Evolutionary conservation across 2,888 invertebrate species (phyloP).

Genomic region (Acanthosepion esculentum): DNA sequence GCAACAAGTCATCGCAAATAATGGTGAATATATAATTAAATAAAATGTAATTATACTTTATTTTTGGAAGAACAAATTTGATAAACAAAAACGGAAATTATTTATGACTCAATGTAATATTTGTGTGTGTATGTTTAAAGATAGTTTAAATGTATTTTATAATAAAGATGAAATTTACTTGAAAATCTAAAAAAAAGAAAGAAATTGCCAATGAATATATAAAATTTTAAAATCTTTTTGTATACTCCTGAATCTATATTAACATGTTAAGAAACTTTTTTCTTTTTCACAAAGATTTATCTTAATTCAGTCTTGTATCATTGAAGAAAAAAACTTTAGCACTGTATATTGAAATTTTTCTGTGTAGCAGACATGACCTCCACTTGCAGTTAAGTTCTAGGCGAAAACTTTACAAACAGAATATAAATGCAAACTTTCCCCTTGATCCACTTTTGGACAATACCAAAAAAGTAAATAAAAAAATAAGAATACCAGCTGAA

Average conservation of each 20-base stretch:
- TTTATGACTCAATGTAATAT: no score
- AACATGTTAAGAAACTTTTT: no score
- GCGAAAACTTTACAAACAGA: constrained; percentile 39
- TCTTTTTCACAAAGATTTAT: neutral
- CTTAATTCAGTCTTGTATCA: neutral
- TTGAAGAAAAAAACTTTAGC: neutral
- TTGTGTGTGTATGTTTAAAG: no score
- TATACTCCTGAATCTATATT: neutral
- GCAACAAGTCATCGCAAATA: no score
- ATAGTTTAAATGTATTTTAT: no score
- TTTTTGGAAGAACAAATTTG: no score
- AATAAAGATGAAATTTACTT: no score
- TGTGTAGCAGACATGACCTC: constrained; percentile 24
- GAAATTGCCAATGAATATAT: neutral
- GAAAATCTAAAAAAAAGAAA: neutral
- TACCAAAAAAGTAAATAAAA: neutral
- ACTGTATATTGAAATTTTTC: neutral
- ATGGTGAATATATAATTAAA: no score
- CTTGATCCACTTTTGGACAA: constrained; percentile 45
- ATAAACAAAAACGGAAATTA: no score
- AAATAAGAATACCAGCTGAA: constrained; percentile 37
- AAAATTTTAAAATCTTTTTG: neutral
- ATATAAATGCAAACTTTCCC: constrained; percentile 45
- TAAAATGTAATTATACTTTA: no score
- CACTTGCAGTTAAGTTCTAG: neutral